Evolutionary conservation across 2,888 invertebrate genomes (phyloP).

Genomic region (Uropetala carovei): DNA sequence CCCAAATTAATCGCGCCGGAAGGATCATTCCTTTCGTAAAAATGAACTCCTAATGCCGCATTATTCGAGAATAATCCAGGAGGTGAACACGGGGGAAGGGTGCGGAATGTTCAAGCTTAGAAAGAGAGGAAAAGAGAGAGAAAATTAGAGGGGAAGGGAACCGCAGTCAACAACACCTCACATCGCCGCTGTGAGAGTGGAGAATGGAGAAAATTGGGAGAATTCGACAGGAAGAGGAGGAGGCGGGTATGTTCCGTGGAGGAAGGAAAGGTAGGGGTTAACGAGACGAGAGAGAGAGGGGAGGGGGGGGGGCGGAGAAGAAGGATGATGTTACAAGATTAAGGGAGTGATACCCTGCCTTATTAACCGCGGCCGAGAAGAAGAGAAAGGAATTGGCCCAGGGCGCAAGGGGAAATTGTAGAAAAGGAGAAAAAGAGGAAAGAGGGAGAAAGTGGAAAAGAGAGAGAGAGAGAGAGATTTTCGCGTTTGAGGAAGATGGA

Average conservation of each 20-base stretch:
- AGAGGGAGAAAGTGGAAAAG: neutral
- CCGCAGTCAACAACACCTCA: no score
- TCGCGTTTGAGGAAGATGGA: neutral
- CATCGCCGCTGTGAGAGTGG: no score
- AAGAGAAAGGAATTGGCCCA: neutral
- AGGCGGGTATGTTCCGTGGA: neutral
- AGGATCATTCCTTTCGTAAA: no score
- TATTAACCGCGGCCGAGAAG: constrained; percentile 29
- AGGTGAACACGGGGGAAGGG: no score
- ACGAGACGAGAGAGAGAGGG: neutral
- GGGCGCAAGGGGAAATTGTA: neutral
- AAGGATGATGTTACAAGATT: neutral
- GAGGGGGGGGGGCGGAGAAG: neutral
- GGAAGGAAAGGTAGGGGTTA: neutral
- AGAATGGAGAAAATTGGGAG: neutral
- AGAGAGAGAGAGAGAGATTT: neutral
- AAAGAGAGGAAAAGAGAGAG: neutral
- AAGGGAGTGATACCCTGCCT: constrained; percentile 41
- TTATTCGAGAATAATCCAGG: no score
- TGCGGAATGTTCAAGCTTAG: neutral
- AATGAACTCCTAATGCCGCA: no score
- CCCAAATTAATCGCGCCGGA: no score
- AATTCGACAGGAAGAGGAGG: neutral
- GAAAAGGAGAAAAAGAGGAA: neutral
- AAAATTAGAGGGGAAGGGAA: neutral